Conservation (phyloP, 2,888 invertebrate genomes). For the Alitta virens region DNA sequence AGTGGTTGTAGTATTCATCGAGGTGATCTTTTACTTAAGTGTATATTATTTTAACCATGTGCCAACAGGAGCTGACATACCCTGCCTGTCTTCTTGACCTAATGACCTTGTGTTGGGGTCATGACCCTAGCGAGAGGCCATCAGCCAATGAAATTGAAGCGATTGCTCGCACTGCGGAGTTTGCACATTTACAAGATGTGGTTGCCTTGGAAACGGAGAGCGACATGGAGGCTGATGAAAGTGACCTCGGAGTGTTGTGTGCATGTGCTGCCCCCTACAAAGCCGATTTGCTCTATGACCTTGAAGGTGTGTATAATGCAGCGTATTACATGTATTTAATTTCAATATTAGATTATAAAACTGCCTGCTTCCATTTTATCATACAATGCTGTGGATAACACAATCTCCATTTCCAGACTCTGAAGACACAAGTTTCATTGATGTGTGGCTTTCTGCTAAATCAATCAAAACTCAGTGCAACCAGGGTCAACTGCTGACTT, state of each 20-base stretch:
- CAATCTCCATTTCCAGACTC: no score
- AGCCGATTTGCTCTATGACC: background rate
- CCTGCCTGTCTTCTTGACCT: slow-evolving; percentile 78
- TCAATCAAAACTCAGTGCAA: no score
- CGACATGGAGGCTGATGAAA: slow-evolving; percentile 62
- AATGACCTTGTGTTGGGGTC: slow-evolving; percentile 95
- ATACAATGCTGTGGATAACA: no score
- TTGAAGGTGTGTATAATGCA: no score
- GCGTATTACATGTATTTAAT: no score
- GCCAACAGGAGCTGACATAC: slow-evolving; percentile 55
- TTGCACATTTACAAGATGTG: slow-evolving; percentile 80
- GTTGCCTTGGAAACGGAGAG: slow-evolving; percentile 65
- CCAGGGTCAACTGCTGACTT: slow-evolving; percentile 2
- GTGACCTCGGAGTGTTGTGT: slow-evolving; percentile 35
- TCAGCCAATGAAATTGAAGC: slow-evolving; percentile 88
- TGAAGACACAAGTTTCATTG: no score
- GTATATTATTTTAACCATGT: no score
- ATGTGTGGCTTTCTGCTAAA: no score
- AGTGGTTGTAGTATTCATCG: no score
- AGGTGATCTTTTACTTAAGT: no score
- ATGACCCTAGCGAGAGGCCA: slow-evolving; percentile 75
- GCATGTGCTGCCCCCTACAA: slow-evolving; percentile 21
- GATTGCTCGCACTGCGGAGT: slow-evolving; percentile 88
- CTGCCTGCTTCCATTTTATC: background rate
- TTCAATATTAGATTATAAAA: no score